phyloP scores from a whole-genome alignment of 1,140 invertebrate species.

The Plectus sambesii region DNA sequence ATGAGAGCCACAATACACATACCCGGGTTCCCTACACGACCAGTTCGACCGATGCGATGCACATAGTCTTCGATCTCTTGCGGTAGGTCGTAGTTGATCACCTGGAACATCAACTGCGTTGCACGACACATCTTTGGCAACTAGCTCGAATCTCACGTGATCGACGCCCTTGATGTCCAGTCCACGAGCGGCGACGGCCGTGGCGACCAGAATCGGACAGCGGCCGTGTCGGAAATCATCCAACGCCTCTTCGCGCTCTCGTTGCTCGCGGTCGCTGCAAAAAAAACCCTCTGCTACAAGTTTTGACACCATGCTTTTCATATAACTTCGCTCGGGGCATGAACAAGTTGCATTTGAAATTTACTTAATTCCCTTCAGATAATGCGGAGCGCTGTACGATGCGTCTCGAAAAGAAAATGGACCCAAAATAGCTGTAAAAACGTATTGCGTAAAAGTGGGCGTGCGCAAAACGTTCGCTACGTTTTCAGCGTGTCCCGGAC shows the following conservation, averaged over 20 bases:
- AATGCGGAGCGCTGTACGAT: too few species aligned
- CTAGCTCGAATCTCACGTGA: slow-evolving; percentile 53
- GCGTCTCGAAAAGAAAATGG: too few species aligned
- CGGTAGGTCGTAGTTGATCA: slow-evolving; percentile 1
- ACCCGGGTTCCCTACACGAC: background rate
- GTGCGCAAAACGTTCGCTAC: too few species aligned
- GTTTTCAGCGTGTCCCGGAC: too few species aligned
- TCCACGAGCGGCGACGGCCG: slow-evolving; percentile 80
- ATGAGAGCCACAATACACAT: too few species aligned
- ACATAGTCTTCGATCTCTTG: background rate
- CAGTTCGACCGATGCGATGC: background rate
- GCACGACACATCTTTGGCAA: slow-evolving; percentile 86
- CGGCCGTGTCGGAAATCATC: slow-evolving; percentile 63
- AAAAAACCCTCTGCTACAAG: slow-evolving; percentile 8
- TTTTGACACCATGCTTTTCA: background rate
- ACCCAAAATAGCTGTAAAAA: too few species aligned
- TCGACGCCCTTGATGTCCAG: slow-evolving; percentile 19
- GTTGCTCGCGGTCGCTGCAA: slow-evolving; percentile 63
- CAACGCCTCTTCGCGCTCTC: slow-evolving; percentile 74
- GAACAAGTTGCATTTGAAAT: too few species aligned
- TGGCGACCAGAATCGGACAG: slow-evolving; percentile 71
- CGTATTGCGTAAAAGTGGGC: too few species aligned
- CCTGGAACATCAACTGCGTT: slow-evolving; percentile 61
- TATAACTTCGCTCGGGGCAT: slow-evolving; percentile 5
- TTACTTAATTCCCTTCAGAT: too few species aligned